Percentiles rank a stretch among this genome's conserved stretches.
Conservation (phyloP, 1,140 invertebrate genomes). For the Drosophila littoralis region DNA sequence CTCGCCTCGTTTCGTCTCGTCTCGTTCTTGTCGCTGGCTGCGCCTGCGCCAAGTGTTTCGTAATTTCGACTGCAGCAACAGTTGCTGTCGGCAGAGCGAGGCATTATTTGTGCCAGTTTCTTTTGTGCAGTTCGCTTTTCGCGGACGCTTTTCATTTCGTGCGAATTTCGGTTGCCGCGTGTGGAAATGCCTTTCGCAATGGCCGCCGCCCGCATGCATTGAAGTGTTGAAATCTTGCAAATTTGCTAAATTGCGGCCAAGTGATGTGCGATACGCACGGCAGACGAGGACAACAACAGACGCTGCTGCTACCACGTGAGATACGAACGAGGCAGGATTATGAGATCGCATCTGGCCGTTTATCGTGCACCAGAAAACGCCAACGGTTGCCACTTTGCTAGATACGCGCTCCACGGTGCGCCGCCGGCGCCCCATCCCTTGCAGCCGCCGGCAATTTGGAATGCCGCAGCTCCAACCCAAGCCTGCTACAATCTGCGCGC, state of each 20-base stretch:
- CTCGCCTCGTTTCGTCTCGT: slow-evolving; percentile 24
- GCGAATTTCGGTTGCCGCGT: slow-evolving; percentile 47
- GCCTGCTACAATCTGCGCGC: slow-evolving; percentile 42
- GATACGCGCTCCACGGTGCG: slow-evolving; percentile 51
- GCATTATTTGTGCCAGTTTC: slow-evolving; percentile 72
- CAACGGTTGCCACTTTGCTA: slow-evolving; percentile 51
- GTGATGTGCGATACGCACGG: slow-evolving; percentile 64
- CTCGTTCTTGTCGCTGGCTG: slow-evolving; percentile 23
- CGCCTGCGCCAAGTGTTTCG: slow-evolving; percentile 77
- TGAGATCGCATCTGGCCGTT: slow-evolving; percentile 80
- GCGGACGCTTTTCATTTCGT: slow-evolving; percentile 74
- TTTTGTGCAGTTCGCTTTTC: slow-evolving; percentile 24
- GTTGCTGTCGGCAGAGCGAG: slow-evolving; percentile 13
- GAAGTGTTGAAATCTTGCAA: slow-evolving; percentile 50
- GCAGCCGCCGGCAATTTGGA: slow-evolving; percentile 19
- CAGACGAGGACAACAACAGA: slow-evolving; percentile 41
- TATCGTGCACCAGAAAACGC: slow-evolving; percentile 70
- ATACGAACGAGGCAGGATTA: slow-evolving; percentile 57
- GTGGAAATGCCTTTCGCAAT: slow-evolving; percentile 48
- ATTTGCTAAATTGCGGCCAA: slow-evolving; percentile 59
- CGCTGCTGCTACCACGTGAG: slow-evolving; percentile 36
- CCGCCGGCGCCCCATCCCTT: slow-evolving; percentile 15
- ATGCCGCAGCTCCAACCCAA: slow-evolving; percentile 18
- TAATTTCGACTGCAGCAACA: slow-evolving; percentile 55
- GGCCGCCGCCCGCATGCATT: slow-evolving; percentile 48